These are phyloP conservation scores for Strigops habroptila DNA, from an alignment of 2,113 vertebrate genomes.

Conservation along the genomic window DNA sequence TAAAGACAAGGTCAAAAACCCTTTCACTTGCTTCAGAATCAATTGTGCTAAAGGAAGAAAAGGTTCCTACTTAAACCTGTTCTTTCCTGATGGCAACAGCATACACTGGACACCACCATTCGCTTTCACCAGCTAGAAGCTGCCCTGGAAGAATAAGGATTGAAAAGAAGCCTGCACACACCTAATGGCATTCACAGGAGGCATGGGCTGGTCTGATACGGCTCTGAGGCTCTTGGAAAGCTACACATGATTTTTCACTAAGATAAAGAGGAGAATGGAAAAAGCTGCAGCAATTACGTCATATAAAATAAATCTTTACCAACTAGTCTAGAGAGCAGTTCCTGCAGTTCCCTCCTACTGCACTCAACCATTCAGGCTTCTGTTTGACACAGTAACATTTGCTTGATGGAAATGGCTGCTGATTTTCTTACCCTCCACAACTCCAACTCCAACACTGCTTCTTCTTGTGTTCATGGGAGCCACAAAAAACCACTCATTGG, in stretches of 20 bases:
- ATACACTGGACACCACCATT: background rate
- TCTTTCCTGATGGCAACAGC: background rate
- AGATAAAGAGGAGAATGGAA: background rate
- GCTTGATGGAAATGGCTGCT: background rate
- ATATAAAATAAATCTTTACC: background rate
- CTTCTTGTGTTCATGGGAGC: constrained; percentile 95
- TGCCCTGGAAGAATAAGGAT: background rate
- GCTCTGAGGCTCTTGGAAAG: background rate
- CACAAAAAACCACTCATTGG: constrained; percentile 92
- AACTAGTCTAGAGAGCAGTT: background rate
- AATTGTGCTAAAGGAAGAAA: background rate
- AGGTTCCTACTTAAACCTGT: background rate
- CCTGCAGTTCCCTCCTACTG: background rate
- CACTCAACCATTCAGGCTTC: background rate
- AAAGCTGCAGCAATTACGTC: background rate
- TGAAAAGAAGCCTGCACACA: background rate
- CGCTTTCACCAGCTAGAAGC: background rate
- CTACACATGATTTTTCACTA: background rate
- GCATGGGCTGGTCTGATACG: background rate
- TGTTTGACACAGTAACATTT: background rate
- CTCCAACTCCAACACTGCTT: constrained; percentile 96
- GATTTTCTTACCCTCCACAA: constrained; percentile 86
- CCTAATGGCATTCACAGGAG: background rate
- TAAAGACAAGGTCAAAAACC: background rate
- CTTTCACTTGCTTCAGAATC: background rate